Evolutionary conservation across 1,140 invertebrate genomes (phyloP).

Genomic region (Euura lappo): DNA sequence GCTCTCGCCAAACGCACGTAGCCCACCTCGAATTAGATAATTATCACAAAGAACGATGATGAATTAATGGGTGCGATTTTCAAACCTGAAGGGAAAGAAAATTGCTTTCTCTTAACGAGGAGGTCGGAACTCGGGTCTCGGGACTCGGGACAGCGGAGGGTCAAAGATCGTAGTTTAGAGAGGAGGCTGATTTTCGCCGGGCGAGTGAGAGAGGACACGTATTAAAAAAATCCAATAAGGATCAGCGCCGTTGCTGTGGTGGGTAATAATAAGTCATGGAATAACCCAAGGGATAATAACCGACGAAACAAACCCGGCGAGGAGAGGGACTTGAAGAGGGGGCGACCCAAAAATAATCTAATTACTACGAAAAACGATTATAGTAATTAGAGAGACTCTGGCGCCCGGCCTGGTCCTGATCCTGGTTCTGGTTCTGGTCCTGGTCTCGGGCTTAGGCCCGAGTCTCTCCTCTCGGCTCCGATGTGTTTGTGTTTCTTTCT

Average conservation of each 20-base stretch:
- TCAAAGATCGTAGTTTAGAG: too few relatives aligned
- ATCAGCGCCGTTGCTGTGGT: slow-evolving; percentile 30
- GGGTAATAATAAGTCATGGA: slow-evolving; percentile 49
- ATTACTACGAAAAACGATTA: slow-evolving; percentile 56
- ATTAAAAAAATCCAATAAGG: slow-evolving; percentile 24
- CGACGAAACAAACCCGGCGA: slow-evolving; percentile 11
- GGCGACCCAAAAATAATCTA: slow-evolving; percentile 52
- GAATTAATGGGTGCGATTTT: too few relatives aligned
- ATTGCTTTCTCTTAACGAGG: too few relatives aligned
- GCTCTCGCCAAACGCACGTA: too few relatives aligned
- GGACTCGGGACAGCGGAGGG: too few relatives aligned
- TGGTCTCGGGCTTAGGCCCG: not conserved
- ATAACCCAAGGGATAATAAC: slow-evolving; percentile 3
- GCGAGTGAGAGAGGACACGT: too few relatives aligned
- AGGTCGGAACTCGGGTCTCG: too few relatives aligned
- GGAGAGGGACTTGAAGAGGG: slow-evolving; percentile 35
- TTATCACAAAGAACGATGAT: too few relatives aligned
- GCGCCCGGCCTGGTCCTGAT: not conserved
- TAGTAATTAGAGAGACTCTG: slow-evolving; percentile 44
- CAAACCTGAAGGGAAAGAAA: too few relatives aligned
- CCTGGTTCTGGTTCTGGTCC: not conserved
- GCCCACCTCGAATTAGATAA: too few relatives aligned
- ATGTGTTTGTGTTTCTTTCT: slow-evolving; percentile 5
- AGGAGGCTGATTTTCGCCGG: too few relatives aligned
- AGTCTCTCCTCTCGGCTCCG: not conserved